Evolutionary conservation across 2,797 vertebrate species (phyloP).

Genomic region (Huso huso): DNA sequence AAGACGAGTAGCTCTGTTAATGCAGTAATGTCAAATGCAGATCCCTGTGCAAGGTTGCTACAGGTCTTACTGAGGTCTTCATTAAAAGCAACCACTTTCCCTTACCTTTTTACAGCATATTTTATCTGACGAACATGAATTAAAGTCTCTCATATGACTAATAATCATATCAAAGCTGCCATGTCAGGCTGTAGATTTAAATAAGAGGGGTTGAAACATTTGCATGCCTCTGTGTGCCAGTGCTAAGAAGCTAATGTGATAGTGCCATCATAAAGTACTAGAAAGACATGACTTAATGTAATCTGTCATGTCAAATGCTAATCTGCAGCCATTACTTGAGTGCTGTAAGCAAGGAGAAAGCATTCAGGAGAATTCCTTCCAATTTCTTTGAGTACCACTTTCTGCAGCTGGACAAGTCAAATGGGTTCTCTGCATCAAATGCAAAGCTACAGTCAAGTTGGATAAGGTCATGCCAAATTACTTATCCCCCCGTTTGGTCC

Average conservation of each 20-base stretch:
- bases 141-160: slow-evolving; percentile 93
- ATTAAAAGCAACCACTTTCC: slow-evolving; percentile 82
- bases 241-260: slow-evolving; percentile 96
- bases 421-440: slow-evolving; percentile 78
- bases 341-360: slow-evolving; percentile 79
- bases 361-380: slow-evolving; percentile 77
- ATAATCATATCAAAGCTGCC: slow-evolving; percentile 99
- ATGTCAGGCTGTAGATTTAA: slow-evolving; percentile 97
- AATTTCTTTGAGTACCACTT: slow-evolving; percentile 72
- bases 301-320: slow-evolving; percentile 99
- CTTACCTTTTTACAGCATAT: slow-evolving; percentile 80
- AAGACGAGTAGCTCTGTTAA: slow-evolving; percentile 23
- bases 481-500: slow-evolving; percentile 42
- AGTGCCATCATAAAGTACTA: slow-evolving; percentile 83
- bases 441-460: slow-evolving; percentile 69
- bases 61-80: slow-evolving; percentile 55
- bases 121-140: slow-evolving; percentile 87
- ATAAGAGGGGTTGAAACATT: slow-evolving; percentile 96
- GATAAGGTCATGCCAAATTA: slow-evolving; percentile 74
- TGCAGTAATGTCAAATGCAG: neutral
- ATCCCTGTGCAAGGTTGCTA: slow-evolving; percentile 4
- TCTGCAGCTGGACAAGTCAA: slow-evolving; percentile 73
- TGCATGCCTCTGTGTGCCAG: slow-evolving; percentile 87
- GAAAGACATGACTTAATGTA: slow-evolving; percentile 97
- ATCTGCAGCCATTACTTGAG: slow-evolving; percentile 91